Evolutionary conservation across 2,888 invertebrate genomes (phyloP).

Genomic region (Chrysotoxum bicinctum): DNA sequence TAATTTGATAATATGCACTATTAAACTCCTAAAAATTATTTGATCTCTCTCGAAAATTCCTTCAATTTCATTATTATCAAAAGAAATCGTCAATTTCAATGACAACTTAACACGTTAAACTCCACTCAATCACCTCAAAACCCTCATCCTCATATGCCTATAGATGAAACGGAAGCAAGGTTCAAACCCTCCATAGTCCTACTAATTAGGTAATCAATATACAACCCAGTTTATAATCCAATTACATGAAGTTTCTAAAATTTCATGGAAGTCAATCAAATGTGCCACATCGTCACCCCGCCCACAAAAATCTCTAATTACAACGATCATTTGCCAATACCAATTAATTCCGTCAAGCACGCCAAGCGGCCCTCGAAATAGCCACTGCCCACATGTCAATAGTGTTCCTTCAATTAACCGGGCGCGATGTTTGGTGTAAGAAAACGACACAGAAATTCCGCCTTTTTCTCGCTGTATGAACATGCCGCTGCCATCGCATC

Average conservation of each 20-base stretch:
- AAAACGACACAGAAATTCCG: constrained; percentile 28
- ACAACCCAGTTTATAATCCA: constrained; percentile 39
- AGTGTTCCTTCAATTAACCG: constrained; percentile 44
- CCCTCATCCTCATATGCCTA: background rate
- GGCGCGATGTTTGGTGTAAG: constrained; percentile 29
- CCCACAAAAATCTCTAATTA: constrained; percentile 58
- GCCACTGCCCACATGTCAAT: constrained; percentile 64
- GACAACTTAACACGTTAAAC: background rate
- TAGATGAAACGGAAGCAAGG: background rate
- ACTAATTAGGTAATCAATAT: constrained; percentile 23
- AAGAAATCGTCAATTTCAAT: too few relatives aligned
- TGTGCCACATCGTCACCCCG: constrained; percentile 52
- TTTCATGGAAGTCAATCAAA: constrained; percentile 54
- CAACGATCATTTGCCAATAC: constrained; percentile 65
- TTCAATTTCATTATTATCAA: too few relatives aligned
- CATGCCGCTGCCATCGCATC: background rate
- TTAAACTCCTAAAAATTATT: too few relatives aligned
- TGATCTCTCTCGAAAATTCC: too few relatives aligned
- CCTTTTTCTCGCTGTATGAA: constrained; percentile 15
- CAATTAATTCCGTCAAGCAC: constrained; percentile 64
- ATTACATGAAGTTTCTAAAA: constrained; percentile 42
- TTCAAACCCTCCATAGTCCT: constrained; percentile 7
- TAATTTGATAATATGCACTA: too few relatives aligned
- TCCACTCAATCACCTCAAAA: background rate
- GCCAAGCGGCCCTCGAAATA: constrained; percentile 37